Conservation (phyloP, 1,140 invertebrate genomes). For the Zaprionus africanus region DNA sequence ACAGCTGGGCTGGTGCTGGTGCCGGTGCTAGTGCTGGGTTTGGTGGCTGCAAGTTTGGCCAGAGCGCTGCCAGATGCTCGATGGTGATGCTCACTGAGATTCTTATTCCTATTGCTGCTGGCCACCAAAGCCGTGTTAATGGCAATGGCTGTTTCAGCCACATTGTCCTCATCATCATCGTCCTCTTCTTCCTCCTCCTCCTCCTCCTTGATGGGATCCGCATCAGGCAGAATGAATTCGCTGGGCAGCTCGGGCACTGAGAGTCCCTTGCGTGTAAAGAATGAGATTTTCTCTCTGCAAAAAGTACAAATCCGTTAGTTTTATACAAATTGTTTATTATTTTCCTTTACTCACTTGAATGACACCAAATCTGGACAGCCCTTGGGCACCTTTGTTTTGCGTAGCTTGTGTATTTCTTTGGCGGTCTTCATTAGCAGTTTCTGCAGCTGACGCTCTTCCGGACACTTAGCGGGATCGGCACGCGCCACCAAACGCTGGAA, state of each 20-base stretch:
- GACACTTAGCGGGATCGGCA: constrained; percentile 87
- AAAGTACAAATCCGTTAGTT: neutral
- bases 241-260: constrained; percentile 91
- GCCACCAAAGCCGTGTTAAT: constrained; percentile 81
- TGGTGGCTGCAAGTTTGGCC: constrained; percentile 43
- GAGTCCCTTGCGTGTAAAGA: constrained; percentile 93
- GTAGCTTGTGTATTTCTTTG: constrained; percentile 94
- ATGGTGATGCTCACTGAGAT: constrained; percentile 82
- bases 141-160: constrained; percentile 76
- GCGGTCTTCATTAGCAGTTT: constrained; percentile 94
- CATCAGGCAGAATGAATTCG: constrained; percentile 85
- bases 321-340: neutral
- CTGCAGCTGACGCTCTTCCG: constrained; percentile 91
- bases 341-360: constrained; percentile 91
- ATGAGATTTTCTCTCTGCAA: constrained; percentile 96
- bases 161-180: constrained; percentile 77
- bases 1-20: constrained; percentile 21
- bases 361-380: constrained; percentile 95
- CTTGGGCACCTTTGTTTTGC: constrained; percentile 94
- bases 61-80: constrained; percentile 45
- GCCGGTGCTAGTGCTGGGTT: neutral
- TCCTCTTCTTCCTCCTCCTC: constrained; percentile 72
- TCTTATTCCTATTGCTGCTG: constrained; percentile 82
- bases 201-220: constrained; percentile 75
- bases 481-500: constrained; percentile 91